Evolutionary conservation across 2,888 invertebrate genomes (phyloP).

Genomic region (Thalpophila matura): DNA sequence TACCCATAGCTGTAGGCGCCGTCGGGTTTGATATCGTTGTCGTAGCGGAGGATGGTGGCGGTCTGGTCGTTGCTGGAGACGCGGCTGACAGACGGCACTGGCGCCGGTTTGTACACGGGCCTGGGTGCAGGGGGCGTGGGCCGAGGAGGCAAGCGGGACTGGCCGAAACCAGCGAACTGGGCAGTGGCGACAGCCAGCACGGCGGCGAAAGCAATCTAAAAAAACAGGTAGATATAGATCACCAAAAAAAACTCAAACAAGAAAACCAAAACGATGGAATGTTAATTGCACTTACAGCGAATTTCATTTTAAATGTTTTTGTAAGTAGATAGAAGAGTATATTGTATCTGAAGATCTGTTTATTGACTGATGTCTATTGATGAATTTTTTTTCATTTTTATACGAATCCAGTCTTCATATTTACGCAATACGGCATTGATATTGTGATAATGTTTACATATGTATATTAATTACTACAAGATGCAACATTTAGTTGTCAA

Average conservation of each 20-base stretch:
- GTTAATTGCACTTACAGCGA: slow-evolving; percentile 70
- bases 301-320: slow-evolving; percentile 74
- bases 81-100: slow-evolving; percentile 45
- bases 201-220: slow-evolving; percentile 72
- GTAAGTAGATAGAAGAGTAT: slow-evolving; percentile 24
- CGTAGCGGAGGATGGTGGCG: slow-evolving; percentile 78
- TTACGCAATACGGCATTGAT: slow-evolving; percentile 80
- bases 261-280: neutral
- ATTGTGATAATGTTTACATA: slow-evolving; percentile 73
- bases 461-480: slow-evolving; percentile 68
- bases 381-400: slow-evolving; percentile 70
- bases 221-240: slow-evolving; percentile 16
- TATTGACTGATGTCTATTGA: slow-evolving; percentile 68
- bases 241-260: neutral
- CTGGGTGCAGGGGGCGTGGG: slow-evolving; percentile 43
- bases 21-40: slow-evolving; percentile 83
- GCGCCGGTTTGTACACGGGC: too few relatives aligned
- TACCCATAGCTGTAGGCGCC: slow-evolving; percentile 88
- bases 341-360: slow-evolving; percentile 50
- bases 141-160: slow-evolving; percentile 29
- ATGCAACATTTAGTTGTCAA: slow-evolving; percentile 56
- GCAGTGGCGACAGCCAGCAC: slow-evolving; percentile 78
- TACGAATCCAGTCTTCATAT: slow-evolving; percentile 66
- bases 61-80: slow-evolving; percentile 67
- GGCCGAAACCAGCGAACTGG: slow-evolving; percentile 64